These are phyloP conservation scores for Acromyrmex charruanus DNA, from an alignment of 1,140 invertebrate genomes.

Conservation along the genomic window DNA sequence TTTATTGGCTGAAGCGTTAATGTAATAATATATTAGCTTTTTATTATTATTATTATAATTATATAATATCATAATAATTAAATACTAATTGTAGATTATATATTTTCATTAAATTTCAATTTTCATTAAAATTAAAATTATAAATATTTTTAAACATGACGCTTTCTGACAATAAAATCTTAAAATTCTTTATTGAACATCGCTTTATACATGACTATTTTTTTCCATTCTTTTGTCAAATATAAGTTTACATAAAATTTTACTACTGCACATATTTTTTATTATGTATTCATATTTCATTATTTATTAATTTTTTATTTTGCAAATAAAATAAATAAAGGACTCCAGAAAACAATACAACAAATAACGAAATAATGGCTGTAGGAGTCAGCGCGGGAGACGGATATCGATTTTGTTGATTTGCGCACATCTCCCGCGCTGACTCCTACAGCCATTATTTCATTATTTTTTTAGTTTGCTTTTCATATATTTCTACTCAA, in stretches of 20 bases:
- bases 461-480: no score
- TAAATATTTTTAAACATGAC: not conserved
- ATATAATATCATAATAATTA: not conserved
- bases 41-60: not conserved
- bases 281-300: not conserved
- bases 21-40: not conserved
- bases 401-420: no score
- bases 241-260: conserved; percentile 2
- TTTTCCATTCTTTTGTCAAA: not conserved
- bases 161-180: not conserved
- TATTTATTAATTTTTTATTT: not conserved
- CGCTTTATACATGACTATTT: not conserved
- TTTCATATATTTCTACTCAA: not conserved
- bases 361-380: no score
- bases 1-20: not conserved
- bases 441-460: no score
- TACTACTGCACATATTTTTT: not conserved
- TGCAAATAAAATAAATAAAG: no score
- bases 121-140: not conserved
- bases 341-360: no score
- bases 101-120: conserved; percentile 6
- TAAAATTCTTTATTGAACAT: not conserved
- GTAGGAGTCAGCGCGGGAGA: no score
- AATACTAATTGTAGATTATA: not conserved
- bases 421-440: no score